Base-by-base conservation (phyloP, 2,888 invertebrate species). In the Magallana nippona region DNA sequence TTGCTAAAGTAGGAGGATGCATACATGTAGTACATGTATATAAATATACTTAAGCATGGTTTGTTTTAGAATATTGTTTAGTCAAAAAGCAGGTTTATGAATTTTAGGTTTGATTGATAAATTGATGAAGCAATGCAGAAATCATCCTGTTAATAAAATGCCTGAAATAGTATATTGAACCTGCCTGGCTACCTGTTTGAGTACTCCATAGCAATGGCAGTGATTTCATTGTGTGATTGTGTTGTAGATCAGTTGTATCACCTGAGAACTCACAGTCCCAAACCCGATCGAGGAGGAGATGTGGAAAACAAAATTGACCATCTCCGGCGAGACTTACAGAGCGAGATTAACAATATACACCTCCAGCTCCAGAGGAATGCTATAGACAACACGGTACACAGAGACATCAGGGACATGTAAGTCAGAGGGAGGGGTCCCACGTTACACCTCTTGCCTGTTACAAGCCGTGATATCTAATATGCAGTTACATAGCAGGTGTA, bases 341-440 rank as follows among this genome's bases (percentile, higher is more conserved):
- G 88, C n/a, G 89, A 90, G 81, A 87, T 90, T 55, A 88, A 90
- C 80, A 79, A 87, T 19, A 82, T 90, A 55, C 88, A 90, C 62
- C 86, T 86, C 62, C 88, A 90, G 79, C 79, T 90, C 22, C 89
- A 90, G 71, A 27, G 71, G 19, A 71, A 71, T 10, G 22, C 71
- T 13, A 32, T 27, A 13, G 71, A 71, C 71, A 22, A 71, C 15
- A 71, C 71, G 15, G 13, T 71, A 13, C 71, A 71, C 27, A 71
- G 71, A 32, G 71, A 71, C 71, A 71, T 71, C 22, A 13, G 71
- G 71, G 71, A 90, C 84, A 85, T 90, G 90, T 90, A 86, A 87
- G 90, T 83, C 55, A 44, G 44, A 44, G 5, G 44, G 44, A 44
- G 44, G 44, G 44, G 44, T 44, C 44, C 5, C 44, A 8, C 44